These are phyloP conservation scores for Synanthedon tipuliformis DNA, from an alignment of 2,888 invertebrate species.

Conservation along the genomic window DNA sequence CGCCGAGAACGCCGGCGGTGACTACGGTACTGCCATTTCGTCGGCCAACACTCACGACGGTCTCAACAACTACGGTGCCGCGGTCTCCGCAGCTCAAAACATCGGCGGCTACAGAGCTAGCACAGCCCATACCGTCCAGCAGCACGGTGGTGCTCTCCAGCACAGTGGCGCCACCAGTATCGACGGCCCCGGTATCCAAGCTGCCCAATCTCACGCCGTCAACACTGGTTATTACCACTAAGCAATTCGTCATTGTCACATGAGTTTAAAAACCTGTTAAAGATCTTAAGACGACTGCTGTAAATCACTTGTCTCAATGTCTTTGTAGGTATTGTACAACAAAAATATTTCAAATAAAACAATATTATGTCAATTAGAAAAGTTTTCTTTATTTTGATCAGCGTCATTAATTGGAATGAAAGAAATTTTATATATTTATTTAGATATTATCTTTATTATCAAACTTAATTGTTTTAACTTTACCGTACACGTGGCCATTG, in stretches of 20 bases:
- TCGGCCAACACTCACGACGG: conserved; percentile 26
- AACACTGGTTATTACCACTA: conserved; percentile 38
- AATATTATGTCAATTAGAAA: not conserved
- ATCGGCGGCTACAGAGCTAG: conserved; percentile 27
- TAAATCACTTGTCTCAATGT: conserved; percentile 38
- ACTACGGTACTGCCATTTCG: conserved; percentile 25
- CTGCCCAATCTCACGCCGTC: conserved; percentile 41
- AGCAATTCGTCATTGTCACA: conserved; percentile 6
- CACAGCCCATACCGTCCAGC: conserved; percentile 38
- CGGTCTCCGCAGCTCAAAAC: conserved; percentile 40
- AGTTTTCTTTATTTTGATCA: not conserved
- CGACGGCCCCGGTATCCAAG: conserved; percentile 40
- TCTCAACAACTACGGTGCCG: conserved; percentile 19
- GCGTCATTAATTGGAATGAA: no score
- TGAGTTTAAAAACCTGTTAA: conserved; percentile 4
- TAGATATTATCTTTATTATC: conserved; percentile 16
- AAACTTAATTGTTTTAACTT: conserved; percentile 28
- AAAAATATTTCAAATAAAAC: not conserved
- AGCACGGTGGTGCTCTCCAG: conserved; percentile 25
- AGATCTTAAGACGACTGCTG: conserved; percentile 48
- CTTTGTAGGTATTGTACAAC: conserved; percentile 18
- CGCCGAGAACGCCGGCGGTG: conserved; percentile 21
- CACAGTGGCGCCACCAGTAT: conserved; percentile 42
- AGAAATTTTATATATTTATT: no score
- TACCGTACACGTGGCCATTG: conserved; percentile 38